Base-by-base conservation (phyloP, 2,888 invertebrate genomes). In the Andrena fulva region DNA sequence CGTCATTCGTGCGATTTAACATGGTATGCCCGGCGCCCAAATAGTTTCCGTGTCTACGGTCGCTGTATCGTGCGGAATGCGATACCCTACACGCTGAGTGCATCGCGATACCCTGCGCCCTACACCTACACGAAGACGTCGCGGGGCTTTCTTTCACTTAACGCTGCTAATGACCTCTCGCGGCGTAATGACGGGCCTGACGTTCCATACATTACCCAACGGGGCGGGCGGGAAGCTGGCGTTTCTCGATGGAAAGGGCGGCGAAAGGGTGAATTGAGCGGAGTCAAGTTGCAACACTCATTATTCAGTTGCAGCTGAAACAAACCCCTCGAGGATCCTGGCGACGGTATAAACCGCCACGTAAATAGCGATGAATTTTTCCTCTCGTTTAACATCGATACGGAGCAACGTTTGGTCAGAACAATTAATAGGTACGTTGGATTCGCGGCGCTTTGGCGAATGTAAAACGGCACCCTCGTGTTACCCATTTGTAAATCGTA, bases 121-220 rank as follows among this genome's bases (percentile, higher is more conserved):
- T 59, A 69, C 52, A 12, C 71, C 48, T 10, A 48, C 71, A 50
- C 68, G 68, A 75, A 71, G 68, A 79, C 60, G 69, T 76, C 54
- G 74, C 79, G 31, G 66, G 66, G 74, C 80, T 82, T 87, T 84
- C 86, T 85, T 83, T 82, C 88, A 80, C 83, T 86, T 84, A 86
- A 86, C 84, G 74, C 78, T 71, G 64, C 87, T 90, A 90, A 89
- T 89, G 90, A 90, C 87, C 89, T 84, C 90, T 90, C 82, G 83
- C 80, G 83, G 64, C 80, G 77, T 89, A 89, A 90, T 89, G 90
- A 90, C 82, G 87, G 82, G 80, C 89, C 90, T 89, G 89, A 89
- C 89, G 89, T 90, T 89, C 86, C 89, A 89, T 89, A 89, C 86
- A 89, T 89, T 89, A 89, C 68, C 71, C 20, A 33, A 33, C 63